Evolutionary conservation across 2,888 invertebrate genomes (phyloP).

Genomic region (Ectemnius cavifrons): DNA sequence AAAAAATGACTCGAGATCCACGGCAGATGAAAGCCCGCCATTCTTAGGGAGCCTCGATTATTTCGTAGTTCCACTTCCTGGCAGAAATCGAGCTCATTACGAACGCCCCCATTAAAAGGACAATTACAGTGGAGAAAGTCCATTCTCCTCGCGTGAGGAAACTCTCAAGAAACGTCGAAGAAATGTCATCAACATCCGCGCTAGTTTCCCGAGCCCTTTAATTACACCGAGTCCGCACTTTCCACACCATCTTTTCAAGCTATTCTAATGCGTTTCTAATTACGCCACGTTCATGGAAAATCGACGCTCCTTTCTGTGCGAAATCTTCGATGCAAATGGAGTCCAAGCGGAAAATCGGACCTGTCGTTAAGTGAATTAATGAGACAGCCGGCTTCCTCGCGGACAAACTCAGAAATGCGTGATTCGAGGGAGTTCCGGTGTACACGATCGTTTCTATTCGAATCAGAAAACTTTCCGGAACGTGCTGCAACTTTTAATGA

Average conservation of each 20-base stretch:
- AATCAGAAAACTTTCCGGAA: conserved; percentile 41
- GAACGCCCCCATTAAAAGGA: conserved; percentile 15
- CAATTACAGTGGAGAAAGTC: conserved; percentile 48
- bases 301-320: too few species aligned
- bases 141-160: conserved; percentile 8
- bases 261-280: too few species aligned
- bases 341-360: too few species aligned
- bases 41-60: background rate
- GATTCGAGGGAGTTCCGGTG: conserved; percentile 31
- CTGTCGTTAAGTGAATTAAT: too few species aligned
- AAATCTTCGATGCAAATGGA: too few species aligned
- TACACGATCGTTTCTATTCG: too few species aligned
- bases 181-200: background rate
- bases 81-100: conserved; percentile 1
- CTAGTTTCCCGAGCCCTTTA: too few species aligned
- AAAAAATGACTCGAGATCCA: background rate
- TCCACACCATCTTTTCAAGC: too few species aligned
- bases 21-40: too few species aligned
- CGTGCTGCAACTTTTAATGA: conserved; percentile 54
- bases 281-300: too few species aligned
- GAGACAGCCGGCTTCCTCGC: too few species aligned
- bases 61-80: background rate
- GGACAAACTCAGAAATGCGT: conserved; percentile 28
- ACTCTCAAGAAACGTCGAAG: conserved; percentile 31
- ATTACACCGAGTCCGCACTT: too few species aligned